Percentiles rank a stretch among this genome's conserved stretches.
Evolutionary conservation across 30 jellyfish, hydroid and myxozoan genomes (phyloP).

Genomic region (Turritopsis dohrnii): DNA sequence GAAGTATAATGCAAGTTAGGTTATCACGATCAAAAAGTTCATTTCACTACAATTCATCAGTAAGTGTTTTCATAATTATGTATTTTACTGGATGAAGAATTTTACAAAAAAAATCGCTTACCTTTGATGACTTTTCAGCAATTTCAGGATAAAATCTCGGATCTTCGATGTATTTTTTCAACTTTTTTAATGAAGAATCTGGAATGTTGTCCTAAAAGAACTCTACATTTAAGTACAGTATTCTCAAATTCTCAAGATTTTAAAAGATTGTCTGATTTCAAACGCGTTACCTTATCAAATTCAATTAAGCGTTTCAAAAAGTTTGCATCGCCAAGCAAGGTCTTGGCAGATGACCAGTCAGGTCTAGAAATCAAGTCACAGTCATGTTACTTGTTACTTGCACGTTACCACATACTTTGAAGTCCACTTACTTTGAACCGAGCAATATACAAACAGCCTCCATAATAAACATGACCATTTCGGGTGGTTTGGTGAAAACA

Average conservation of each 20-base stretch:
- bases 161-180: conserved; percentile 78
- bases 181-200: conserved; percentile 46
- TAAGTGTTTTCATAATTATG: too few relatives aligned
- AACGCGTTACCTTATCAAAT: conserved; percentile 70
- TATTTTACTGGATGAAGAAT: not conserved
- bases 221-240: not conserved
- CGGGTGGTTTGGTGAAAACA: conserved; percentile 89
- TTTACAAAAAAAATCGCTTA: conserved; percentile 7
- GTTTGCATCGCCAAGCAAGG: conserved; percentile 61
- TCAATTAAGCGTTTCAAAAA: conserved; percentile 66
- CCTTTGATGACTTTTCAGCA: conserved; percentile 85
- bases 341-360: conserved; percentile 84
- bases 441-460: conserved; percentile 87
- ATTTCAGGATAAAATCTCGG: conserved; percentile 75
- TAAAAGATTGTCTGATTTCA: too few relatives aligned
- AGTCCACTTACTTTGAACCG: conserved; percentile 73
- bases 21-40: too few relatives aligned
- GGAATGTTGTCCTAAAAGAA: conserved; percentile 55
- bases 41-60: too few relatives aligned
- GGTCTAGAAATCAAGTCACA: conserved; percentile 39
- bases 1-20: not conserved
- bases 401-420: too few relatives aligned
- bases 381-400: not conserved
- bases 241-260: too few relatives aligned
- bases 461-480: conserved; percentile 87